Percentiles rank a stretch among this genome's conserved stretches.
phyloP scores from a whole-genome alignment of 2,113 vertebrate species.

The Arothron firmamentum region DNA sequence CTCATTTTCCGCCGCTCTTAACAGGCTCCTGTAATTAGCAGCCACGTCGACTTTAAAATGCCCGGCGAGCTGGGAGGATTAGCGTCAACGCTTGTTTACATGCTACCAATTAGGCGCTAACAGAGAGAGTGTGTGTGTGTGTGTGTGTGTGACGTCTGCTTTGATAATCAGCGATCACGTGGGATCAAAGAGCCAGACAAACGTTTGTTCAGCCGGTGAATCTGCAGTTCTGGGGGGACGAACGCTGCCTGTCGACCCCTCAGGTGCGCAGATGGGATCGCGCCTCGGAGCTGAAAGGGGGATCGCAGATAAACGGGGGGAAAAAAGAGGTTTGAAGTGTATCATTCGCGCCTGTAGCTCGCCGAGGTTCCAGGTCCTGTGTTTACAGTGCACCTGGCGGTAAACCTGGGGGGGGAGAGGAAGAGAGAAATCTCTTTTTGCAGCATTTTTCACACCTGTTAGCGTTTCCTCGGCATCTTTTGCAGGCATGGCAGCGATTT shows the following conservation, averaged over 20 bases:
- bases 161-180: slow-evolving; percentile 28
- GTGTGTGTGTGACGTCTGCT: neutral
- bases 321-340: slow-evolving; percentile 9
- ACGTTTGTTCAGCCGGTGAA: slow-evolving; percentile 27
- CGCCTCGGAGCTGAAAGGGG: slow-evolving; percentile 2
- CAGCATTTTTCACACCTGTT: slow-evolving; percentile 2
- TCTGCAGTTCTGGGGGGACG: neutral
- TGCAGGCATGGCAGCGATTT: slow-evolving; percentile 15
- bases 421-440: slow-evolving; percentile 14
- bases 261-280: slow-evolving; percentile 19
- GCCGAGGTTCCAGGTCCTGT: slow-evolving; percentile 12
- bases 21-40: slow-evolving; percentile 8
- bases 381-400: slow-evolving; percentile 16
- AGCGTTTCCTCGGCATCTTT: neutral
- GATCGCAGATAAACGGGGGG: slow-evolving; percentile 16
- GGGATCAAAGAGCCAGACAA: slow-evolving; percentile 32
- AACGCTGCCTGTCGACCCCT: slow-evolving; percentile 14
- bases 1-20: neutral
- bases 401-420: slow-evolving; percentile 19
- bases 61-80: neutral
- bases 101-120: neutral
- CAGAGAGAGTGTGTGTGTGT: slow-evolving; percentile 7
- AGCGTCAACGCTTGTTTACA: slow-evolving; percentile 7
- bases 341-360: neutral
- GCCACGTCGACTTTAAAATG: neutral